Conservation (phyloP, 2,797 vertebrate species). For the Coregonus suidteri region DNA sequence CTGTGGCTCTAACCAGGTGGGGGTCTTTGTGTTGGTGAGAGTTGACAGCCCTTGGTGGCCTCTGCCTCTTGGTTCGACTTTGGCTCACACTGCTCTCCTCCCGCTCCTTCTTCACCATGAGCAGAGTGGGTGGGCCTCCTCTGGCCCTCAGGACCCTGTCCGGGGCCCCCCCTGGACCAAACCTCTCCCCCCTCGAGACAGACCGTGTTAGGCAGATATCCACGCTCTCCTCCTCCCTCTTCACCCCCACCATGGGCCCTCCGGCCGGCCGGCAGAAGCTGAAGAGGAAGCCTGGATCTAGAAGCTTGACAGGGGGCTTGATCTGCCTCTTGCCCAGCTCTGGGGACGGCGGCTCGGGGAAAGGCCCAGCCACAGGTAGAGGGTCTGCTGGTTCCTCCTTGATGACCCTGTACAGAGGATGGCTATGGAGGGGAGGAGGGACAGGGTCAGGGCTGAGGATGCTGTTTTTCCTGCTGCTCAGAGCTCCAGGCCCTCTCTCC, state of each 20-base stretch:
- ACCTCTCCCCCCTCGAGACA: slow-evolving; percentile 59
- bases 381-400: slow-evolving; percentile 81
- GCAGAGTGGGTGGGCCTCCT: slow-evolving; percentile 34
- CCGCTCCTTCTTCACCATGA: slow-evolving; percentile 63
- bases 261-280: slow-evolving; percentile 75
- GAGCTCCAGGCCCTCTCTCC: slow-evolving; percentile 31
- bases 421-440: slow-evolving; percentile 57
- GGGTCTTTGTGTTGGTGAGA: slow-evolving; percentile 24
- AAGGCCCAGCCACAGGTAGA: slow-evolving; percentile 63
- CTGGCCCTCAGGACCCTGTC: slow-evolving; percentile 59
- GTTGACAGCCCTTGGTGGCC: slow-evolving; percentile 26
- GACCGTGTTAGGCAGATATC: slow-evolving; percentile 79
- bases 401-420: slow-evolving; percentile 77
- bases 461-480: slow-evolving; percentile 17
- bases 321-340: slow-evolving; percentile 82
- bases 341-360: slow-evolving; percentile 64
- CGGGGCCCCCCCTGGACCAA: slow-evolving; percentile 43
- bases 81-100: slow-evolving; percentile 59
- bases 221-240: slow-evolving; percentile 80
- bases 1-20: slow-evolving; percentile 41
- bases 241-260: slow-evolving; percentile 65
- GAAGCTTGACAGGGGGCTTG: slow-evolving; percentile 81
- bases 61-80: slow-evolving; percentile 34
- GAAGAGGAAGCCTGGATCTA: slow-evolving; percentile 82
- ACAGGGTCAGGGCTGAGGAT: not conserved